Evolutionary conservation across 2,888 invertebrate genomes (phyloP).

Genomic region (Mallateleia sp.): DNA sequence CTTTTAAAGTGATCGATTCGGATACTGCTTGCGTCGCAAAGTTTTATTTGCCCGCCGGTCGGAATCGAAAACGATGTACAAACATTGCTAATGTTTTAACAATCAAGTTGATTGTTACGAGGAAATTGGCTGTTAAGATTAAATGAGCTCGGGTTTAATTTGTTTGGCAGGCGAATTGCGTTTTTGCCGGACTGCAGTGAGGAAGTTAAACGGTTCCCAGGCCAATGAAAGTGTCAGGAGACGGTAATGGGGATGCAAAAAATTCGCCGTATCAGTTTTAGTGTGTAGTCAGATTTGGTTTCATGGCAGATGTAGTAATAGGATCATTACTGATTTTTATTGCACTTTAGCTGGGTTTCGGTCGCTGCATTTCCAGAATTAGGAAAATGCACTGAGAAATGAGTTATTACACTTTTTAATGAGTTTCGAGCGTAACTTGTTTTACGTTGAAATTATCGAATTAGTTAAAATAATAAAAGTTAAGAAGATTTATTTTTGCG

Average conservation of each 20-base stretch:
- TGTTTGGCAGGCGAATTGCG: slow-evolving; percentile 34
- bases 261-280: neutral
- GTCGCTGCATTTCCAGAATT: neutral
- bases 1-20: slow-evolving; percentile 44
- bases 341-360: neutral
- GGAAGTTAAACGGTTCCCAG: slow-evolving; percentile 1
- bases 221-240: neutral
- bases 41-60: slow-evolving; percentile 31
- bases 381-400: neutral
- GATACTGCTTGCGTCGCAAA: neutral
- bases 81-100: slow-evolving; percentile 43
- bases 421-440: too few species aligned
- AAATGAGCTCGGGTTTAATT: slow-evolving; percentile 50
- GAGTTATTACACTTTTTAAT: neutral
- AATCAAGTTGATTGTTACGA: slow-evolving; percentile 32
- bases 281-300: neutral
- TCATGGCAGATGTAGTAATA: neutral
- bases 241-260: neutral
- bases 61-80: slow-evolving; percentile 40
- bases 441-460: too few species aligned
- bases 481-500: too few species aligned
- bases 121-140: slow-evolving; percentile 45
- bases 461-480: too few species aligned
- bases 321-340: neutral
- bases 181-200: slow-evolving; percentile 21